A percentile compares a stretch with the other conserved stretches of the same genome.
These are phyloP conservation scores for Carduelis carduelis DNA, from an alignment of 2,797 vertebrate species.

Conservation along the genomic window DNA sequence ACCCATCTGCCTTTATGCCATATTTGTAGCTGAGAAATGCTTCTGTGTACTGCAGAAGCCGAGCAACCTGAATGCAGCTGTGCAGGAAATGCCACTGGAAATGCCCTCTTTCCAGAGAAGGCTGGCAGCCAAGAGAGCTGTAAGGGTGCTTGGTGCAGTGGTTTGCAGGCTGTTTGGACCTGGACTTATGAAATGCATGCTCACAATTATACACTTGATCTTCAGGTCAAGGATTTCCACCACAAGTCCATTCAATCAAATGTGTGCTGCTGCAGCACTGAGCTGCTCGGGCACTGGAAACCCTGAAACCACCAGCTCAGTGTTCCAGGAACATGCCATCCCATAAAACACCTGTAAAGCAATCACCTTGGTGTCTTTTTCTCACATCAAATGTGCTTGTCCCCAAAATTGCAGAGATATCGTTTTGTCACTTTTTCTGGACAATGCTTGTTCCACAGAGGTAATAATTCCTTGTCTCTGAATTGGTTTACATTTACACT, in stretches of 20 bases:
- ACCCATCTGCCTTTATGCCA: background rate
- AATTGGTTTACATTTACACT: conserved; percentile 81
- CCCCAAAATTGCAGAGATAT: conserved; percentile 5
- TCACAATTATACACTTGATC: background rate
- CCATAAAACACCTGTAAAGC: background rate
- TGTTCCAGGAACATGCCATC: background rate
- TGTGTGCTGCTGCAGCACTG: background rate
- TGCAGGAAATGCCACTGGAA: background rate
- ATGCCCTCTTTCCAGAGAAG: background rate
- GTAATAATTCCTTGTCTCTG: conserved; percentile 79
- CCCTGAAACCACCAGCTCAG: background rate
- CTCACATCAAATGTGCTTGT: background rate
- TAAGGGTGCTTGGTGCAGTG: background rate
- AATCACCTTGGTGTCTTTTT: background rate
- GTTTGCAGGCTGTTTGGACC: background rate
- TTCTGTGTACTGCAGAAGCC: background rate
- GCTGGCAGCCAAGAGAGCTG: background rate
- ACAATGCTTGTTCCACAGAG: background rate
- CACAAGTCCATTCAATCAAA: rapidly evolving
- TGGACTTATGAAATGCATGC: background rate
- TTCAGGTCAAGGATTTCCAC: background rate
- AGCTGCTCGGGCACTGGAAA: rapidly evolving
- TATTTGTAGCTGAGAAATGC: background rate
- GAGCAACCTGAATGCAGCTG: rapidly evolving
- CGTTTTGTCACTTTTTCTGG: conserved; percentile 11